Base-by-base conservation (phyloP, 2,797 vertebrate genomes). In the Cossypha polioptera region DNA sequence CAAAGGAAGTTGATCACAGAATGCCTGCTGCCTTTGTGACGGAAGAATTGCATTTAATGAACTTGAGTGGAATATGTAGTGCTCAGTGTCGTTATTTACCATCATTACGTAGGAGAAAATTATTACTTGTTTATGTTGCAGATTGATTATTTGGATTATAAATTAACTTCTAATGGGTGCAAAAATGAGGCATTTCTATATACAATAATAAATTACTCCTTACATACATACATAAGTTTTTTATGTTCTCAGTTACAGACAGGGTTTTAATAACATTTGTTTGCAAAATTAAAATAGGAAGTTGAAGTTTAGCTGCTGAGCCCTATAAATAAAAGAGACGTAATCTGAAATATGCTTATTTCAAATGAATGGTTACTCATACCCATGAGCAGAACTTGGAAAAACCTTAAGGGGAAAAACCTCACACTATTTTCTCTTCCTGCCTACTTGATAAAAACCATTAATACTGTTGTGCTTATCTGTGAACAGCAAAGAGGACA, bases 111-210 rank as follows among this genome's bases (percentile, higher is more conserved):
- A 74, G 62, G 53, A 90, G 82, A 93, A 95, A 96, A 85, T 92
- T 97, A 80, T 66, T 90, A 48, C 54, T 95, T 80, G 65, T 94
- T 96, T 92, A 90, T 61, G 55, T 58, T 78, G 61, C 92, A 84
- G 75, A 43, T 66, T 88, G 88, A 73, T 97, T 95, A 88, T 90
- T 88, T 96, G 77, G 91, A 90, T 87, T 94, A 59, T 67, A 71
- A 92, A 86, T 73, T 96, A 88, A 96, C 88, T 96, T 96, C 80
- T 88, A 97, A 57, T 92, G 96, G 95, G 57, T 96, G 82, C 92
- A 97, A 92, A 97, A 97, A 86, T 62, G 38, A 95, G 59, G 54
- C 85, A 81, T 29, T 90, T 92, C 80, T 95, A 87, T 88, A 92
- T 96, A 95, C 50, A 65, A 61, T 33, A 66, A 36, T 69, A 95